Conservation (phyloP, 64 coral and sea anemone species). For the Anthopleura sola region DNA sequence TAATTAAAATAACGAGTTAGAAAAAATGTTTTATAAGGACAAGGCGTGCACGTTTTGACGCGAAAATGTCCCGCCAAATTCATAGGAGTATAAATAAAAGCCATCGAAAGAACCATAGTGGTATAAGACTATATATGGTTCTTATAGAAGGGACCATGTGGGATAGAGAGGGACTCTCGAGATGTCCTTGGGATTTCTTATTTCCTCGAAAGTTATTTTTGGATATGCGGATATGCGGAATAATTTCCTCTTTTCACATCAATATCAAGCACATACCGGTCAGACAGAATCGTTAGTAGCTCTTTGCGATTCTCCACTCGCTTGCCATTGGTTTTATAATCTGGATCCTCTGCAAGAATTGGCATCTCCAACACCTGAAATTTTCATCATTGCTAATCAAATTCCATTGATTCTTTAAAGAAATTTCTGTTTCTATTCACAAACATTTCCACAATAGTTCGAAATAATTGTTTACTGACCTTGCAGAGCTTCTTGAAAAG, state of each 20-base stretch:
- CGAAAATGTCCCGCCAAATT: neutral
- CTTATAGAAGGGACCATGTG: too few relatives aligned
- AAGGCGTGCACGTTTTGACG: neutral
- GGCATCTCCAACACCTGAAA: conserved; percentile 10
- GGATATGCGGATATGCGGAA: too few relatives aligned
- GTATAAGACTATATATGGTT: too few relatives aligned
- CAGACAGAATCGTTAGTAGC: conserved; percentile 40
- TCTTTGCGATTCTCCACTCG: conserved; percentile 61
- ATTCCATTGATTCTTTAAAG: neutral
- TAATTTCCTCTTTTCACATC: too few relatives aligned
- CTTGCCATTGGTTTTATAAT: conserved; percentile 49
- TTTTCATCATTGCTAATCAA: neutral
- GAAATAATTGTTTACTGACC: conserved; percentile 10
- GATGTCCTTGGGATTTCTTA: too few relatives aligned
- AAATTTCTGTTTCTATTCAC: neutral
- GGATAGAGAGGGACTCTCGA: too few relatives aligned
- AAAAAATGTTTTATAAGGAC: neutral
- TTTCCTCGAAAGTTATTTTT: too few relatives aligned
- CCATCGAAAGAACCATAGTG: too few relatives aligned
- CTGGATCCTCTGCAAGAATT: conserved; percentile 40
- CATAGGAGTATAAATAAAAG: neutral
- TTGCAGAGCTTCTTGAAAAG: conserved; percentile 70
- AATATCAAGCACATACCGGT: conserved; percentile 35
- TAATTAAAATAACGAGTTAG: neutral
- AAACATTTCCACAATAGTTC: too few relatives aligned